A percentile compares a stretch with the other conserved stretches of the same genome.
Conservation (phyloP, 2,797 vertebrate species). For the Cottoperca gobio region DNA sequence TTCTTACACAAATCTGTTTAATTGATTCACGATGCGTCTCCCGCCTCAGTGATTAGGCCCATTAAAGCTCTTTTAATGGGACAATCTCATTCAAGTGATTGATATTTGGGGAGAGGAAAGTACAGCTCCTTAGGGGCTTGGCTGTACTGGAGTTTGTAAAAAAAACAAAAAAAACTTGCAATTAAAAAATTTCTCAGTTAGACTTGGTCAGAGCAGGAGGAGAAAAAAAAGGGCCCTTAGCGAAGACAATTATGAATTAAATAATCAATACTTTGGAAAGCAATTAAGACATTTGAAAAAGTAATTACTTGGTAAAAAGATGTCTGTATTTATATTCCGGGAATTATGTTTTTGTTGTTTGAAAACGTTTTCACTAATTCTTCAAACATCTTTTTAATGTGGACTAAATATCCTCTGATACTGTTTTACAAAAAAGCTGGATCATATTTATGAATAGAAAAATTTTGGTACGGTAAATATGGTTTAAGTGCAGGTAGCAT, state of each 20-base stretch:
- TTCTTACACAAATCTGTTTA: conserved; percentile 78
- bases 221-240: conserved; percentile 43
- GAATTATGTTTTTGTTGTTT: conserved; percentile 22
- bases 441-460: background rate
- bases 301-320: conserved; percentile 57
- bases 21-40: conserved; percentile 79
- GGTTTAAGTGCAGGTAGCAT: conserved; percentile 37
- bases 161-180: conserved; percentile 58
- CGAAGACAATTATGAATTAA: conserved; percentile 61
- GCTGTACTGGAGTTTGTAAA: conserved; percentile 54
- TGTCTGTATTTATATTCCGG: conserved; percentile 5
- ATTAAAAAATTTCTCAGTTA: conserved; percentile 66
- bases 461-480: background rate
- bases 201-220: conserved; percentile 42
- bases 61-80: conserved; percentile 81
- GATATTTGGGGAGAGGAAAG: conserved; percentile 77
- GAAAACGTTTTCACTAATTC: conserved; percentile 4
- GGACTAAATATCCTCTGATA: background rate
- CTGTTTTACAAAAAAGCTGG: background rate
- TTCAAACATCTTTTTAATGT: background rate
- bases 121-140: conserved; percentile 66
- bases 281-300: conserved; percentile 58
- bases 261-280: conserved; percentile 58
- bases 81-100: conserved; percentile 83
- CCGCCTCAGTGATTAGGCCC: conserved; percentile 81